Conservation (phyloP, 2,797 vertebrate genomes). For the Sternarchorhynchus goeldii region DNA sequence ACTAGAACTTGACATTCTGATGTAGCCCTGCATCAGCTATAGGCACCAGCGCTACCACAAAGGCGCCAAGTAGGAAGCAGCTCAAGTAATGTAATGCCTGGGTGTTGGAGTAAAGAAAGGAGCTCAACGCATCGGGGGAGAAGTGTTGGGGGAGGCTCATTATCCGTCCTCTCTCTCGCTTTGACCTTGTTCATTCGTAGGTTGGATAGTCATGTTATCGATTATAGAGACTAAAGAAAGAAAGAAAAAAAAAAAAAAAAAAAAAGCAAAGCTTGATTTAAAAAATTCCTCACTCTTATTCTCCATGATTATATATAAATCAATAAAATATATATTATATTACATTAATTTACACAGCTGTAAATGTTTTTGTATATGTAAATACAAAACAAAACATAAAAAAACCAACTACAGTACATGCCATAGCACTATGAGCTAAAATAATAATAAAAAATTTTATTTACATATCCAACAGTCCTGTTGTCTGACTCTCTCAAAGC, state of each 20-base stretch:
- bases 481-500: constrained; percentile 55
- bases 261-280: constrained; percentile 55
- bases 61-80: neutral
- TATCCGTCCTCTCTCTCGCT: constrained; percentile 5
- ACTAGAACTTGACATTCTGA: constrained; percentile 19
- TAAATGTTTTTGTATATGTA: constrained; percentile 70
- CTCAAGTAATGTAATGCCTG: constrained; percentile 2
- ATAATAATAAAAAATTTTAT: constrained; percentile 68
- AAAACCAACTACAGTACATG: constrained; percentile 74
- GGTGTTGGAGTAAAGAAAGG: constrained; percentile 17
- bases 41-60: constrained; percentile 26
- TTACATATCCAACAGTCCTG: constrained; percentile 70
- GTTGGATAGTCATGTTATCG: constrained; percentile 45
- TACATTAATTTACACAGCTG: constrained; percentile 71
- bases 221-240: neutral
- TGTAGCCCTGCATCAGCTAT: constrained; percentile 19
- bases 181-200: neutral
- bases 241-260: constrained; percentile 38
- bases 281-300: constrained; percentile 41
- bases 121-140: neutral
- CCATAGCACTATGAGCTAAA: constrained; percentile 72
- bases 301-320: constrained; percentile 61
- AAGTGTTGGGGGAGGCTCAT: neutral
- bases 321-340: constrained; percentile 66
- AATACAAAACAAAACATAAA: constrained; percentile 74